phyloP scores from a whole-genome alignment of 2,797 vertebrate species.

The Lepilemur ruficaudatus region DNA sequence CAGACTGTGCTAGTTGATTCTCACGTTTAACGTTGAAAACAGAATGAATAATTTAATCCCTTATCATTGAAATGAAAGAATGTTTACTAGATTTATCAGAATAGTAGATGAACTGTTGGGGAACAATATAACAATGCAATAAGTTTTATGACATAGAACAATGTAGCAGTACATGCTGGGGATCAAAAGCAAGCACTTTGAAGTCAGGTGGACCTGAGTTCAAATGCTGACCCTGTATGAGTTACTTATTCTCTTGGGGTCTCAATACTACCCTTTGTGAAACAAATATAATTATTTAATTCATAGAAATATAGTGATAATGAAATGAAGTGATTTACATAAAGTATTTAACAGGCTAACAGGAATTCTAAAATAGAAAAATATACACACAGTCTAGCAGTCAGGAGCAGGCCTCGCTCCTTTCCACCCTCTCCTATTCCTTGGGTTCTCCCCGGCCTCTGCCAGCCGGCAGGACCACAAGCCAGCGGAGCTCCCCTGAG shows the following conservation, averaged over 20 bases:
- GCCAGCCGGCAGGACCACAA: too few relatives aligned
- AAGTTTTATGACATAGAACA: neutral
- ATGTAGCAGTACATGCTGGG: neutral
- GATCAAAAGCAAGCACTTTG: neutral
- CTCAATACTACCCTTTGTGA: neutral
- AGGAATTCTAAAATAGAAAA: neutral
- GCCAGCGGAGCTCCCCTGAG: too few relatives aligned
- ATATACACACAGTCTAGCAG: neutral
- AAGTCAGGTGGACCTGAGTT: neutral
- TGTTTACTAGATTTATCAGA: neutral
- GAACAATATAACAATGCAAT: neutral
- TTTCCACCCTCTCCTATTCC: too few relatives aligned
- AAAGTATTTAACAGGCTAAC: neutral
- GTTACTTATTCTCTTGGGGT: neutral
- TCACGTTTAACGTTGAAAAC: neutral
- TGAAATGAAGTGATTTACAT: neutral
- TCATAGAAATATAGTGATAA: neutral
- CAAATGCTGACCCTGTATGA: neutral
- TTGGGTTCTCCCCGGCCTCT: too few relatives aligned
- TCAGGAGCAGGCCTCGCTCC: too few relatives aligned
- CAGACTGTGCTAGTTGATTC: neutral
- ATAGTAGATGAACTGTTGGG: neutral
- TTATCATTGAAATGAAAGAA: neutral
- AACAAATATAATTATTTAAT: neutral
- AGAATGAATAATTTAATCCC: neutral